Evolutionary conservation across 2,888 invertebrate genomes (phyloP), one percentile per base, ranked within the genome.

Genomic region (Mythimna impura): DNA sequence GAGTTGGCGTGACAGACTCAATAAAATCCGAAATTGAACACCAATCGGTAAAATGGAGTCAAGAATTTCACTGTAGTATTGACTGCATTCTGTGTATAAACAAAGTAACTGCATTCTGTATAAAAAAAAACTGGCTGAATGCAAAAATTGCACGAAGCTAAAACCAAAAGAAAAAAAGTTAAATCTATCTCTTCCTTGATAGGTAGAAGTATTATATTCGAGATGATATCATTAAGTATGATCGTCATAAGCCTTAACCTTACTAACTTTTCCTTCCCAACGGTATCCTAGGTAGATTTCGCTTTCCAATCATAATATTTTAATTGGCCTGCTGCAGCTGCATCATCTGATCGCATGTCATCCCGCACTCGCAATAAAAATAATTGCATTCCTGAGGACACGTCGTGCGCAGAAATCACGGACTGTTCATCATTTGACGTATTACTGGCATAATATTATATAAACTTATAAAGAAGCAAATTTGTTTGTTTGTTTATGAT

Each of bases 371-470:
- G 43, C n/a, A 66, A 54, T 63, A 55, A 40, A 83, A 62, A 40
- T 71, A 22, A 79, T 57, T 75, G 67, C 76, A 83, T 81, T 80
- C 81, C 67, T 68, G 52, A 80, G 66, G 73, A 71, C 70, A 62
- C n/a, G 7, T 34, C 72, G 63, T 63, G 71, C 65, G 73, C 76
- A 67, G 25, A 30, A 62, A 62, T 55, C 10, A 40, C 25, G 50
- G 30, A 47, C 30, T 73, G 64, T 66, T 57, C 43, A 61, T 52
- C 40, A 55, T 25, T 55, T 68, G 55, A 71, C 70, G 62, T 57
- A 43, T 47, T 71, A 43, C 25, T 55, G n/a, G 8, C 47, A 47
- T 30, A 30, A 30, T 30, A 30, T n/a, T 52, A 34, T 36, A 1
- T 20, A 9, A 20, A 20, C 20, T 34, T 25, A 34, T 20, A 20